A percentile compares a stretch with the other conserved stretches of the same genome.
Evolutionary conservation across 2,113 vertebrate genomes (phyloP).

Genomic region (Anolis carolinensis): DNA sequence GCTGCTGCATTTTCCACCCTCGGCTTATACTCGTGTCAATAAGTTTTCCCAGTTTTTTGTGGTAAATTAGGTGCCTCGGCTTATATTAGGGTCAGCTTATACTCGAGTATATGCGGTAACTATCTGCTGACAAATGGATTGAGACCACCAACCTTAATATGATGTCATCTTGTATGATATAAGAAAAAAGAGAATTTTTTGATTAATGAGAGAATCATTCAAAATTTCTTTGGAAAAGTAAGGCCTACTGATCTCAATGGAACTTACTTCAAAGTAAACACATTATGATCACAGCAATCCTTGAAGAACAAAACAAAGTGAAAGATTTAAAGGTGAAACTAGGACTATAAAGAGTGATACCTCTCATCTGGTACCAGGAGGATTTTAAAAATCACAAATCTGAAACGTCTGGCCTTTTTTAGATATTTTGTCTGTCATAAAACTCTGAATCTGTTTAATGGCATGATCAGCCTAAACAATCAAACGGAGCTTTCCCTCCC

Average conservation of each 20-base stretch:
- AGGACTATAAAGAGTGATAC: constrained; percentile 55
- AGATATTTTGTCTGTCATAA: not conserved
- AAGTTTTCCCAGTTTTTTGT: too few relatives aligned
- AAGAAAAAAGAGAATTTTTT: constrained; percentile 2
- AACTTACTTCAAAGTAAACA: not conserved
- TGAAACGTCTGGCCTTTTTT: not conserved
- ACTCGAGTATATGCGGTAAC: too few relatives aligned
- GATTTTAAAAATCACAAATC: constrained; percentile 35
- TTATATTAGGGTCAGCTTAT: too few relatives aligned
- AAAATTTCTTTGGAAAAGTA: not conserved
- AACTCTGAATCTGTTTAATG: not conserved
- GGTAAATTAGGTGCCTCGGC: too few relatives aligned
- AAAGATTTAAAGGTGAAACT: not conserved
- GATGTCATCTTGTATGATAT: constrained; percentile 8
- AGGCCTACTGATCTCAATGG: not conserved
- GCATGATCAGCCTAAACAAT: constrained; percentile 20
- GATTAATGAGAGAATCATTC: not conserved
- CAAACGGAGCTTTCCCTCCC: not conserved
- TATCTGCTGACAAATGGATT: not conserved
- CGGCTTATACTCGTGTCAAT: too few relatives aligned
- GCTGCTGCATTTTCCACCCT: too few relatives aligned
- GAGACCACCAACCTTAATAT: not conserved
- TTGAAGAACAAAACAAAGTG: not conserved
- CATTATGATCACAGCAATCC: not conserved
- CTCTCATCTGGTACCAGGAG: not conserved